phyloP scores from a whole-genome alignment of 1,140 invertebrate species.

The Thereuonema tuberculata region DNA sequence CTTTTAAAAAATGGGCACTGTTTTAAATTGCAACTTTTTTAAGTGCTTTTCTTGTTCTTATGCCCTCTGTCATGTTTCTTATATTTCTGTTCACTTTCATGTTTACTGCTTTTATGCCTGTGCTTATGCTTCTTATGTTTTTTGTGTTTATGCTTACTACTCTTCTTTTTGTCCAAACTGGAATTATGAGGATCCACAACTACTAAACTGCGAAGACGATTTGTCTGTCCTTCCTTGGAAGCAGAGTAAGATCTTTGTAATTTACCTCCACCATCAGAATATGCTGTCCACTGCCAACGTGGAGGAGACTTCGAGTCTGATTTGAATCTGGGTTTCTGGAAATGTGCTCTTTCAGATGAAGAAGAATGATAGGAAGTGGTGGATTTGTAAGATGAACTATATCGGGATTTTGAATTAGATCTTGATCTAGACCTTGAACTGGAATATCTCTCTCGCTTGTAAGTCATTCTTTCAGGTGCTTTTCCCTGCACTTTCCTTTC shows the following conservation, averaged over 20 bases:
- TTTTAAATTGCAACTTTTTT: too few relatives aligned
- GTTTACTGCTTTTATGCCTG: slow-evolving; percentile 8
- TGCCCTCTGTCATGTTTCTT: too few relatives aligned
- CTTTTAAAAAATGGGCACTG: too few relatives aligned
- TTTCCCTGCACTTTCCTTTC: background rate
- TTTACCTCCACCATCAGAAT: background rate
- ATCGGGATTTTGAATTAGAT: background rate
- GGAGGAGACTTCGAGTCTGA: background rate
- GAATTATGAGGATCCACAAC: too few relatives aligned
- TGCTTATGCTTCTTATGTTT: slow-evolving; percentile 14
- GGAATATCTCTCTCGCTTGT: background rate
- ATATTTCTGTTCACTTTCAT: background rate
- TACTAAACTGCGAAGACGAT: too few relatives aligned
- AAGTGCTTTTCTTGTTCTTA: too few relatives aligned
- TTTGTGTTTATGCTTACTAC: slow-evolving; percentile 7
- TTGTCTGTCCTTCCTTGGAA: slow-evolving; percentile 3
- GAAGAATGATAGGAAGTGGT: too few relatives aligned
- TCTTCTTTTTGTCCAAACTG: slow-evolving; percentile 14
- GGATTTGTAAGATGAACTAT: background rate
- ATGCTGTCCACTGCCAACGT: background rate
- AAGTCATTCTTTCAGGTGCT: too few relatives aligned
- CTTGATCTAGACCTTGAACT: background rate
- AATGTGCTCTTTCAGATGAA: background rate
- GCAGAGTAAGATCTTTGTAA: background rate
- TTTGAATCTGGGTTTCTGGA: background rate